These are phyloP conservation scores for Leuciscus idus DNA, from an alignment of 2,113 vertebrate genomes.

Conservation along the genomic window DNA sequence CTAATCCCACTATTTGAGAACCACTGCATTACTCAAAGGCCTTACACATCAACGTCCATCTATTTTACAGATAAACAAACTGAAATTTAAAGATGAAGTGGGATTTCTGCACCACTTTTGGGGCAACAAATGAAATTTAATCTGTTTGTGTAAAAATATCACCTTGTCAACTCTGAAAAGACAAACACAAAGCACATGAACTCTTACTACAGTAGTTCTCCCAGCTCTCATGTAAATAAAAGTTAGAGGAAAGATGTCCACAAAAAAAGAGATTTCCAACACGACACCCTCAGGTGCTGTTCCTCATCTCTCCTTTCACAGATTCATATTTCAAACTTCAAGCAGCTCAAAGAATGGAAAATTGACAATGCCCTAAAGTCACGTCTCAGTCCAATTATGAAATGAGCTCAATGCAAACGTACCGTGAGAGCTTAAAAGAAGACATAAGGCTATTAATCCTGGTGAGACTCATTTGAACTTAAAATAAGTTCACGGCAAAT, in stretches of 20 bases:
- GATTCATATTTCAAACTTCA: constrained; percentile 68
- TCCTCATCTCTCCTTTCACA: constrained; percentile 61
- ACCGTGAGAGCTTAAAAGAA: constrained; percentile 38
- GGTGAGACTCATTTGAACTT: neutral
- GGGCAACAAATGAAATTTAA: neutral
- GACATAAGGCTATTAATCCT: constrained; percentile 37
- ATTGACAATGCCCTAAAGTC: constrained; percentile 64
- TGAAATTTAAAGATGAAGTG: neutral
- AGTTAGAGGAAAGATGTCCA: neutral
- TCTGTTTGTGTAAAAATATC: neutral
- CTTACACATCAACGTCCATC: neutral
- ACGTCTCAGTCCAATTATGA: constrained; percentile 56
- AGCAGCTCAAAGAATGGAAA: constrained; percentile 58
- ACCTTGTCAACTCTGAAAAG: neutral
- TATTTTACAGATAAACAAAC: neutral
- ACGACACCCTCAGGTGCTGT: constrained; percentile 33
- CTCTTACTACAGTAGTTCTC: neutral
- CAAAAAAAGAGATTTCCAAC: constrained; percentile 59
- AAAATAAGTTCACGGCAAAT: neutral
- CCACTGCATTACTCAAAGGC: neutral
- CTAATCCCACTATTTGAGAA: neutral
- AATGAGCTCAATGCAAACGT: neutral
- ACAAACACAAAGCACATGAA: neutral
- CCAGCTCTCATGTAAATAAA: neutral
- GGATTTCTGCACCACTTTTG: neutral